Evolutionary conservation across 2,113 vertebrate genomes (phyloP).

Genomic region (Vireo altiloquus): DNA sequence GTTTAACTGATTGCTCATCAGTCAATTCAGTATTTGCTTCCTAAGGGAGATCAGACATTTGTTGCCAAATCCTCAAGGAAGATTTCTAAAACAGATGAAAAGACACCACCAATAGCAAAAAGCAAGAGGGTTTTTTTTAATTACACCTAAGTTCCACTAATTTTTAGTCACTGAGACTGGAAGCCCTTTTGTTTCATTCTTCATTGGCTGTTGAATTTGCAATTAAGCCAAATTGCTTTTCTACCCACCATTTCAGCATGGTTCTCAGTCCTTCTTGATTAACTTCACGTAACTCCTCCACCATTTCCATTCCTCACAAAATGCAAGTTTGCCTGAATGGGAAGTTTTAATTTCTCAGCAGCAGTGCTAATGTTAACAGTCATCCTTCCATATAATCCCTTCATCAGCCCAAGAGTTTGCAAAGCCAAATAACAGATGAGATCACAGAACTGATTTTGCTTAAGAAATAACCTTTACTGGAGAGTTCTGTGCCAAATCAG

Average conservation of each 20-base stretch:
- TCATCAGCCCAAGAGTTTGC: not conserved
- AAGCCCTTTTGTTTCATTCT: not conserved
- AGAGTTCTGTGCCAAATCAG: not conserved
- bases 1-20: not conserved
- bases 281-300: not conserved
- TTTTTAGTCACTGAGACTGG: not conserved
- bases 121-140: not conserved
- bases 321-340: not conserved
- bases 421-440: not conserved
- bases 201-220: not conserved
- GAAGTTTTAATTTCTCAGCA: not conserved
- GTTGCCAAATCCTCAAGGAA: not conserved
- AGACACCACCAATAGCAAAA: not conserved
- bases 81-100: not conserved
- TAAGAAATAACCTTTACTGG: not conserved
- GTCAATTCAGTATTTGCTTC: not conserved
- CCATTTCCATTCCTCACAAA: not conserved
- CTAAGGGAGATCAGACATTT: not conserved
- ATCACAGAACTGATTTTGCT: not conserved
- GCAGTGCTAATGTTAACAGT: not conserved
- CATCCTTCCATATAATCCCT: accelerated
- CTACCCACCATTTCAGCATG: not conserved
- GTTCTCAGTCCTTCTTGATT: not conserved
- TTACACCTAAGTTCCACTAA: not conserved
- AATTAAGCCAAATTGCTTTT: not conserved